These are phyloP conservation scores for Rhynchotus rufescens DNA, from an alignment of 2,797 vertebrate species.

Conservation along the genomic window DNA sequence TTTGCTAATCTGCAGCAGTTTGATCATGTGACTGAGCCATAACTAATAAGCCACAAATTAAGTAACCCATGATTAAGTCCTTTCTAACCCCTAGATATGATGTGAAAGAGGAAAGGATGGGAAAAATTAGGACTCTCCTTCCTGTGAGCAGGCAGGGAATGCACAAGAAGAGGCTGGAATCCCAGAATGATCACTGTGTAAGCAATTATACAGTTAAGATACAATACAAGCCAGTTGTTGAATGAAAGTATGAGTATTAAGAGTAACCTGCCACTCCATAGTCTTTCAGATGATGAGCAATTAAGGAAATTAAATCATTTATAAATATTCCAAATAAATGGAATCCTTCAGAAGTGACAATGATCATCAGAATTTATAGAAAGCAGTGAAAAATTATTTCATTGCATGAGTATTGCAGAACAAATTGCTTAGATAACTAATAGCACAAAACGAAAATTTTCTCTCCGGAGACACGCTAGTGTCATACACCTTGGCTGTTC, in stretches of 20 bases:
- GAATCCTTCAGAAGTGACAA: slow-evolving; percentile 13
- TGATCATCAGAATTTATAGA: background rate
- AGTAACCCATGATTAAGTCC: background rate
- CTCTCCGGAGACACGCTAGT: background rate
- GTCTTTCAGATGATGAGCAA: background rate
- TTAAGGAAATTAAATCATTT: background rate
- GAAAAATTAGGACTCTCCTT: background rate
- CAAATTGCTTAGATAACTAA: background rate
- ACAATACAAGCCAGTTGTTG: background rate
- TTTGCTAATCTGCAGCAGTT: background rate
- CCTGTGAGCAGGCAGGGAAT: background rate
- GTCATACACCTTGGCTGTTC: background rate
- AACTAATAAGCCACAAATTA: background rate
- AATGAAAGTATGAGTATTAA: background rate
- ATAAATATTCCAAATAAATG: background rate
- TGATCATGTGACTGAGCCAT: background rate
- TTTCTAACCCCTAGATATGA: background rate
- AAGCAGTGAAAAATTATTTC: background rate
- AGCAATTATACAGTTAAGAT: background rate
- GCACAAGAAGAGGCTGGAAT: background rate
- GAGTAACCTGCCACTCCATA: background rate
- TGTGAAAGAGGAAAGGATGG: background rate
- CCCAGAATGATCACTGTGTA: background rate
- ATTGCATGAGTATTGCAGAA: background rate
- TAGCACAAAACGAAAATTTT: background rate